These are phyloP conservation scores for Tipula confusa DNA, from an alignment of 2,888 invertebrate genomes.

Conservation along the genomic window DNA sequence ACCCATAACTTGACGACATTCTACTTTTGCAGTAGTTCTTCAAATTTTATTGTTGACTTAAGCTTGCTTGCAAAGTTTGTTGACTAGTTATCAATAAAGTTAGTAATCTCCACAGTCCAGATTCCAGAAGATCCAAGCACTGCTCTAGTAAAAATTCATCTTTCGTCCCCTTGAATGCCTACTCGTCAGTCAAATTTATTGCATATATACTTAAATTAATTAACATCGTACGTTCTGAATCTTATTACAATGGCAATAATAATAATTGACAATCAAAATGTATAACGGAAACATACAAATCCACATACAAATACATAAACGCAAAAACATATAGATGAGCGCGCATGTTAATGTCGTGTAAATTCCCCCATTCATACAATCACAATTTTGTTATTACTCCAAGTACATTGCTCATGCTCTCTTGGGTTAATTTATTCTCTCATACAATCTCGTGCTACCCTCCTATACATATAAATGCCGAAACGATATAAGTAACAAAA, in stretches of 20 bases:
- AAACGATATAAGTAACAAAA: constrained; percentile 1
- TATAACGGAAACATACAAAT: neutral
- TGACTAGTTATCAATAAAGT: too few relatives aligned
- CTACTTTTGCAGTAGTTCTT: too few relatives aligned
- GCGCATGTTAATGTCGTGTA: neutral
- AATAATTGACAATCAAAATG: neutral
- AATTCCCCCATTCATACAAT: neutral
- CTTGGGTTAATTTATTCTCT: neutral
- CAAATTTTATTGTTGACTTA: too few relatives aligned
- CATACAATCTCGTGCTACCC: neutral
- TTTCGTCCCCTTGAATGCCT: neutral
- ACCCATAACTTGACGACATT: too few relatives aligned
- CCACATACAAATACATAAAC: neutral
- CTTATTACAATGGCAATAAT: neutral
- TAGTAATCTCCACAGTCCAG: too few relatives aligned
- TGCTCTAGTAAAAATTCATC: neutral
- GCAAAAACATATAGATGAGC: neutral
- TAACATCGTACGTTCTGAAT: neutral
- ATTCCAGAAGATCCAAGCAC: too few relatives aligned
- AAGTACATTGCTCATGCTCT: neutral
- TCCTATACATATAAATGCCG: neutral
- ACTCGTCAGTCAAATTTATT: neutral
- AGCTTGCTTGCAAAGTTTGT: too few relatives aligned
- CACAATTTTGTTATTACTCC: neutral
- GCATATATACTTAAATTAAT: neutral